Conservation (phyloP, 2,113 vertebrate species). For the Cepphus grylle region DNA sequence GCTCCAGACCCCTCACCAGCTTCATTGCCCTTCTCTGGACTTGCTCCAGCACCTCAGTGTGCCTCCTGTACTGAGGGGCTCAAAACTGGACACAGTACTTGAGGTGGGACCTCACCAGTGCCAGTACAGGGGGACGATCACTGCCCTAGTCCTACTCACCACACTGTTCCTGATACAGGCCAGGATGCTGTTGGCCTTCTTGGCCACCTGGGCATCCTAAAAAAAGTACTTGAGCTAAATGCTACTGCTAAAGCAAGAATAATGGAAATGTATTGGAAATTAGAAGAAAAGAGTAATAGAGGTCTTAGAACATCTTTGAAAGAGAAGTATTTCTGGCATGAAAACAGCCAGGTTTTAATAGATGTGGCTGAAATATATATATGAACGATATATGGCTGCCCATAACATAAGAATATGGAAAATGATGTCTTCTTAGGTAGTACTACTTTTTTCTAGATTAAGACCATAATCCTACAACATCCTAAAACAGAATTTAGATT, state of each 20-base stretch:
- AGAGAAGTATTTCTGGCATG: neutral
- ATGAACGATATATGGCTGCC: neutral
- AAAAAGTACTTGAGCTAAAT: neutral
- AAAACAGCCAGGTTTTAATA: neutral
- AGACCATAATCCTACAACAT: neutral
- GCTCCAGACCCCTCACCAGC: too few species aligned
- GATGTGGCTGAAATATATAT: neutral
- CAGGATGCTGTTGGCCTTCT: too few species aligned
- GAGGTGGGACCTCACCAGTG: too few species aligned
- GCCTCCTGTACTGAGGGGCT: too few species aligned
- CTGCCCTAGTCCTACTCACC: too few species aligned
- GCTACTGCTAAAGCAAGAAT: neutral
- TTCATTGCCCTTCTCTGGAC: too few species aligned
- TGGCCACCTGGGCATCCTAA: too few species aligned
- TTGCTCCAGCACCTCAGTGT: too few species aligned
- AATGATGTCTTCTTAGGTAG: neutral
- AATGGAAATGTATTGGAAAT: neutral
- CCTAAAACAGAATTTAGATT: neutral
- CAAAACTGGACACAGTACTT: too few species aligned
- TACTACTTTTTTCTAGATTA: neutral
- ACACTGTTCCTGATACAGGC: too few species aligned
- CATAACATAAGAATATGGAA: neutral
- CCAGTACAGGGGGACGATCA: too few species aligned
- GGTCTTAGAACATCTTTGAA: neutral
- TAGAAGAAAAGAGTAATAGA: neutral